Evolutionary conservation across 2,797 vertebrate species (phyloP).

Genomic region (Delichon dasypus): DNA sequence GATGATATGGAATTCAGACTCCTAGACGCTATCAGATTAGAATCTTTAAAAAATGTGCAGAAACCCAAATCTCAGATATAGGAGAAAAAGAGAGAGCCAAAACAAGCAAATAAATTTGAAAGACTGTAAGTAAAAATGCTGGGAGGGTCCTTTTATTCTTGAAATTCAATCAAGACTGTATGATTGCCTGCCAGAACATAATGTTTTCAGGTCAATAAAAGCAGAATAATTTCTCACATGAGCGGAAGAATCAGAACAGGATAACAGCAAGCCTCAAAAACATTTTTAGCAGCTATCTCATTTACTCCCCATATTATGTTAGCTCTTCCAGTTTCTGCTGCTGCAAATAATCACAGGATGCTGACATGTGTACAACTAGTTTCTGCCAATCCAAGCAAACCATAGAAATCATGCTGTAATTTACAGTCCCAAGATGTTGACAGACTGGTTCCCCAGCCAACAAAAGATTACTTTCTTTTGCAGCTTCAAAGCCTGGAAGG

Average conservation of each 20-base stretch:
- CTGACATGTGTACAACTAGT: constrained; percentile 19
- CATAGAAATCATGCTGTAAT: constrained; percentile 19
- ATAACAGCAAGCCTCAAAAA: neutral
- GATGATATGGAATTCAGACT: neutral
- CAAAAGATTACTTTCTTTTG: constrained; percentile 44
- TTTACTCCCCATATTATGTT: neutral
- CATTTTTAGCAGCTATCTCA: neutral
- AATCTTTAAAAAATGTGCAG: constrained; percentile 12
- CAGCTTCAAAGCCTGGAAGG: constrained; percentile 38
- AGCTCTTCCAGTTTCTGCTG: constrained; percentile 13
- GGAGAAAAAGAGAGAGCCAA: neutral
- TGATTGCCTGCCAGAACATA: neutral
- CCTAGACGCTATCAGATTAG: neutral
- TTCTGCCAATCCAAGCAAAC: constrained; percentile 59
- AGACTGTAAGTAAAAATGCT: neutral
- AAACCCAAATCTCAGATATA: neutral
- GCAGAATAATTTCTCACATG: constrained; percentile 1
- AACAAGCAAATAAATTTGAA: constrained; percentile 30
- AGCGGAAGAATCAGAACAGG: neutral
- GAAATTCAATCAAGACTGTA: neutral
- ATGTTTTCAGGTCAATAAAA: constrained; percentile 20
- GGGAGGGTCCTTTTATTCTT: neutral
- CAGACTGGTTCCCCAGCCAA: constrained; percentile 57
- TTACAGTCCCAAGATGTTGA: constrained; percentile 49
- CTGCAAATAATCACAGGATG: constrained; percentile 48